Base-by-base conservation (phyloP, 2,888 invertebrate species). In the Chorisops tibialis region DNA sequence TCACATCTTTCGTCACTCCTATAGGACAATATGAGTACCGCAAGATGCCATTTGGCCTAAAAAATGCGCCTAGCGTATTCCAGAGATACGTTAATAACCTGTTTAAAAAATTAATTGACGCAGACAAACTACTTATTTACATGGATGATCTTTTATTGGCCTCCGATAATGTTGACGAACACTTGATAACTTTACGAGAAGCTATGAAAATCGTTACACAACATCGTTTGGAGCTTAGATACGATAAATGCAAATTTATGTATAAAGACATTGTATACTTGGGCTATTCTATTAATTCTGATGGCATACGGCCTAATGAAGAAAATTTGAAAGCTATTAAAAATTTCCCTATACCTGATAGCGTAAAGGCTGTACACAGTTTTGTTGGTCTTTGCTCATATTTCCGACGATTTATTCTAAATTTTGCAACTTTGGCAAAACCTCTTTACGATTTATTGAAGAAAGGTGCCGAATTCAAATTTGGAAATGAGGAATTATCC, bases 81-180 rank as follows among this genome's bases (percentile, higher is more conserved):
- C 68, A 69, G 47, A 52, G 68, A 43, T 68, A 64, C 51, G 65
- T 68, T 11, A 67, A 67, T 41, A 50, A 38, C 3, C 62, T 69
- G 12, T 65, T 69, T 65, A 51, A 56, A 21, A 19, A 41, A 11
- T 39, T 68, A 37, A 64, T 70, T 21, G 52, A 24, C 22, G 18
- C 48, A 9, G 64, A 63, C 1, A 65, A 68, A 45, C 11, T 45
- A 14, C 18, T 45, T 3, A 14, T 45, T 4, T 45, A 45, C 19
- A 18, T 45, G 35, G 70, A 70, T 63, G 69, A 68, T 62, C 38
- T 65, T 7, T 59, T 65, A 7, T 64, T 67, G 43, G 45, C 45
- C n/a, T n/a, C n/a, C n/a, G n/a, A n/a, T n/a, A n/a, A n/a, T n/a
- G n/a, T n/a, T n/a, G n/a, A n/a, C n/a, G n/a, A n/a, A n/a, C n/a